Evolutionary conservation across 1,140 invertebrate genomes (phyloP).

Genomic region (Luehdorfia chinensis): DNA sequence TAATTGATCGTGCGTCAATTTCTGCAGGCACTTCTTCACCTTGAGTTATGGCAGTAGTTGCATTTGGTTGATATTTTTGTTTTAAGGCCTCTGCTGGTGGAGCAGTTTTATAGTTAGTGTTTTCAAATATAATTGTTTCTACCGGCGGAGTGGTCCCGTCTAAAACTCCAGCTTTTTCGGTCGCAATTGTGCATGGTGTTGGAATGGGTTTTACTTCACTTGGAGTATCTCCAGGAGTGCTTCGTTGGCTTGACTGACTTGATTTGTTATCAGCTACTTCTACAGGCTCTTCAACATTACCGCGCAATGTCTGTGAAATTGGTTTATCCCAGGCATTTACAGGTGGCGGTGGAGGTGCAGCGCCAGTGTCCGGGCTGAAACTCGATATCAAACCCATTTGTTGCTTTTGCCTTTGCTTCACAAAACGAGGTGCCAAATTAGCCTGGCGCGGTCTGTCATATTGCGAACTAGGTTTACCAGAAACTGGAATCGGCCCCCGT

Average conservation of each 20-base stretch:
- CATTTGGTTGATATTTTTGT: constrained; percentile 79
- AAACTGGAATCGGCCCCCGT: constrained; percentile 57
- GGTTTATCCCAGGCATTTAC: constrained; percentile 93
- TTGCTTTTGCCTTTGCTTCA: constrained; percentile 81
- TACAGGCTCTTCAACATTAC: constrained; percentile 68
- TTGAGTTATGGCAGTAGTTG: constrained; percentile 53
- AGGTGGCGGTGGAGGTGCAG: constrained; percentile 80
- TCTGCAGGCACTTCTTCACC: constrained; percentile 56
- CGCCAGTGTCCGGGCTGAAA: constrained; percentile 58
- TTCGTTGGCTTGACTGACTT: constrained; percentile 76
- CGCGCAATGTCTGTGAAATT: constrained; percentile 81
- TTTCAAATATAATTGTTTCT: constrained; percentile 94
- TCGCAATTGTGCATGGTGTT: constrained; percentile 37
- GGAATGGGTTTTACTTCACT: constrained; percentile 65
- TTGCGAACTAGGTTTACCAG: constrained; percentile 58
- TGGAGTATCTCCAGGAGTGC: constrained; percentile 78
- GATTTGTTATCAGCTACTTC: constrained; percentile 69
- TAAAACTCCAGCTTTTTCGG: constrained; percentile 76
- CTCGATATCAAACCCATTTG: constrained; percentile 58
- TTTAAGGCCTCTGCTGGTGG: constrained; percentile 78
- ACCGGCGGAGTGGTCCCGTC: constrained; percentile 88
- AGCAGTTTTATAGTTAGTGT: constrained; percentile 90
- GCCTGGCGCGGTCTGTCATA: constrained; percentile 79
- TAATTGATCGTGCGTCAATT: constrained; percentile 54
- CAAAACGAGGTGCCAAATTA: constrained; percentile 88